Evolutionary conservation across 2,113 vertebrate species (phyloP).

Genomic region (Illadopsis cleaveri): DNA sequence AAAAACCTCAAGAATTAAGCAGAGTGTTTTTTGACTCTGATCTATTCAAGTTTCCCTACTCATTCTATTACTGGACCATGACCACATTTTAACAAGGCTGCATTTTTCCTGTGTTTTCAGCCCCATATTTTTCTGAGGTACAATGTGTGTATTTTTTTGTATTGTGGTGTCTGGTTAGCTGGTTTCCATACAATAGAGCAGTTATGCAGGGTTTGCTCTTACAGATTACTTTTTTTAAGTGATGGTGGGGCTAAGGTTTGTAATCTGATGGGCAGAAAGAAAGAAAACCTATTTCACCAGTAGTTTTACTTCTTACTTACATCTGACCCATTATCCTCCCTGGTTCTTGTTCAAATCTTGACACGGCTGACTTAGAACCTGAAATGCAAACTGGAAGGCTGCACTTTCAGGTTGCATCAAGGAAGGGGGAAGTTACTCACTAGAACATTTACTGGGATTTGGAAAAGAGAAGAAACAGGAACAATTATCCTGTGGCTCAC

Average conservation of each 20-base stretch:
- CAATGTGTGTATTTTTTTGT: slow-evolving; percentile 53
- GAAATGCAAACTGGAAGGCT: slow-evolving; percentile 52
- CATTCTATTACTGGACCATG: slow-evolving; percentile 66
- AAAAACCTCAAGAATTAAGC: slow-evolving; percentile 64
- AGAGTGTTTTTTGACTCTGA: slow-evolving; percentile 64
- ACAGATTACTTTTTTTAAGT: slow-evolving; percentile 46
- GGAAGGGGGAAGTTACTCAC: slow-evolving; percentile 40
- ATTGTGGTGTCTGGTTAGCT: slow-evolving; percentile 62
- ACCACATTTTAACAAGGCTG: slow-evolving; percentile 71
- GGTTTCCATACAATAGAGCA: slow-evolving; percentile 63
- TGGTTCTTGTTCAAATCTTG: slow-evolving; percentile 59
- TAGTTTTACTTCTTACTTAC: slow-evolving; percentile 66
- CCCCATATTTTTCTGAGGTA: slow-evolving; percentile 63
- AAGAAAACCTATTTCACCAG: slow-evolving; percentile 48
- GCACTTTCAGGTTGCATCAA: slow-evolving; percentile 36
- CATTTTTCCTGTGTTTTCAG: slow-evolving; percentile 37
- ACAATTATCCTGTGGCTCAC: slow-evolving; percentile 38
- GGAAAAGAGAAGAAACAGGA: slow-evolving; percentile 61
- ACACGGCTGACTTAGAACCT: slow-evolving; percentile 65
- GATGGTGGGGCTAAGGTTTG: slow-evolving; percentile 36
- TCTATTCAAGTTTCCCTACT: slow-evolving; percentile 64
- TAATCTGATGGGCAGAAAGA: slow-evolving; percentile 73
- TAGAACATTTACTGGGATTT: slow-evolving; percentile 52
- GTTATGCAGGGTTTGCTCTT: slow-evolving; percentile 33
- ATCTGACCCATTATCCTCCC: slow-evolving; percentile 68